phyloP scores from a whole-genome alignment of 1,140 invertebrate genomes.

The Leguminivora glycinivorella region DNA sequence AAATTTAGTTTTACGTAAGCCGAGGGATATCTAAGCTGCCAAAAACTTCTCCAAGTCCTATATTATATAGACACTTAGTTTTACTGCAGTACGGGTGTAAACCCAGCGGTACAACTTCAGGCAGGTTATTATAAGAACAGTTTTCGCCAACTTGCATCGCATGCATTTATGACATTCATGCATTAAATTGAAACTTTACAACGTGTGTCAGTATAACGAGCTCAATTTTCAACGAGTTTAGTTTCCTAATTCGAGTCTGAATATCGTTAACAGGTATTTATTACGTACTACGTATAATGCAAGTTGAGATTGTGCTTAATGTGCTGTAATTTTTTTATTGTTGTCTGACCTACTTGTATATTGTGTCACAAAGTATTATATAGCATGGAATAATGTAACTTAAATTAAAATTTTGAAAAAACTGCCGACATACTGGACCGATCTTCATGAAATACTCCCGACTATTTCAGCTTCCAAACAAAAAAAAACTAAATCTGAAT shows the following conservation, averaged over 20 bases:
- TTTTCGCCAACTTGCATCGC: neutral
- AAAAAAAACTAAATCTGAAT: too few species aligned
- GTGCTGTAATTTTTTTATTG: too few species aligned
- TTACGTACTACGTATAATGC: neutral
- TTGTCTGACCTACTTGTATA: too few species aligned
- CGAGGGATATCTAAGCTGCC: neutral
- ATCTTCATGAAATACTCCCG: too few species aligned
- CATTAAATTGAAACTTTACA: neutral
- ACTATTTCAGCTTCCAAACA: too few species aligned
- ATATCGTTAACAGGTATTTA: neutral
- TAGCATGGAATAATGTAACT: too few species aligned
- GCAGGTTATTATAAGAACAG: constrained; percentile 2
- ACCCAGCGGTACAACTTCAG: neutral
- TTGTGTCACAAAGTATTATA: too few species aligned
- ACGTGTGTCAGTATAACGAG: constrained; percentile 3
- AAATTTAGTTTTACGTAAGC: neutral
- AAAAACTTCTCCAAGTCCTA: constrained; percentile 5
- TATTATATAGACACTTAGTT: neutral
- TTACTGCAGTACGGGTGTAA: neutral
- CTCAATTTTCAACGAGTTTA: neutral
- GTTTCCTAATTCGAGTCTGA: neutral
- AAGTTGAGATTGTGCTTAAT: too few species aligned
- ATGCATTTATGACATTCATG: neutral
- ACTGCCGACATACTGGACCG: too few species aligned
- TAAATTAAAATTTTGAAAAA: too few species aligned